Evolutionary conservation across 2,888 invertebrate genomes (phyloP), one percentile per base, ranked within the genome.

Genomic region (Lycophotia porphyrea): DNA sequence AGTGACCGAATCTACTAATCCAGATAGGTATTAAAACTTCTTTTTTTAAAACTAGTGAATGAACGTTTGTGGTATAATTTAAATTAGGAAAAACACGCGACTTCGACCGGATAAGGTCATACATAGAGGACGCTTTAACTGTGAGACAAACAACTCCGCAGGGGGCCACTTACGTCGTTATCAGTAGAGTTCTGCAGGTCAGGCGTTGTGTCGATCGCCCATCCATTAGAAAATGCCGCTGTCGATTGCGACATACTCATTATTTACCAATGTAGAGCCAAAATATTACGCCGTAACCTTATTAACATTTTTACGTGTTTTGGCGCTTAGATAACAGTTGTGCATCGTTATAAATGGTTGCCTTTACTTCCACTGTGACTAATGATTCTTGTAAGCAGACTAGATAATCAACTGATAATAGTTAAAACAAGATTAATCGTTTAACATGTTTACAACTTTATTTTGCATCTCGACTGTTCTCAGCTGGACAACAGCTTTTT

Each of bases 151-250:
- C 95, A 95, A 94, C 92, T 92, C 88, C 88, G 93, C 95, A 94
- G 96, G 96, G 96, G 96, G 92, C 92, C 93, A 93, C 96, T 96
- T 95, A 96, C 96, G 87, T 95, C 94, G 89, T 92, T 95, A 95
- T 96, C 95, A 71, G 84, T 88, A 73, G 93, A 87, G 89, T 88
- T 92, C 90, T 91, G 91, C 88, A 92, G 95, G 95, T 96, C 96
- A 78, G 96, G 96, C 90, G 93, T 91, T 80, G 94, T 91, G 67
- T 96, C 96, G 87, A 95, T 95, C 88, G 96, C 95, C 96, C 96
- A 96, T 87, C 96, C 96, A 88, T 95, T 94, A 71, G 95, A 90
- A 90, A 92, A 93, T 81, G 91, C 91, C 76, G 88, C 89, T 75
- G 91, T 76, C 80, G 92, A 88, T 91, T 93, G 92, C 89, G 95